Percentiles rank a stretch among this genome's conserved stretches.
Conservation (phyloP, 2,797 vertebrate genomes). For the Melopsittacus undulatus region DNA sequence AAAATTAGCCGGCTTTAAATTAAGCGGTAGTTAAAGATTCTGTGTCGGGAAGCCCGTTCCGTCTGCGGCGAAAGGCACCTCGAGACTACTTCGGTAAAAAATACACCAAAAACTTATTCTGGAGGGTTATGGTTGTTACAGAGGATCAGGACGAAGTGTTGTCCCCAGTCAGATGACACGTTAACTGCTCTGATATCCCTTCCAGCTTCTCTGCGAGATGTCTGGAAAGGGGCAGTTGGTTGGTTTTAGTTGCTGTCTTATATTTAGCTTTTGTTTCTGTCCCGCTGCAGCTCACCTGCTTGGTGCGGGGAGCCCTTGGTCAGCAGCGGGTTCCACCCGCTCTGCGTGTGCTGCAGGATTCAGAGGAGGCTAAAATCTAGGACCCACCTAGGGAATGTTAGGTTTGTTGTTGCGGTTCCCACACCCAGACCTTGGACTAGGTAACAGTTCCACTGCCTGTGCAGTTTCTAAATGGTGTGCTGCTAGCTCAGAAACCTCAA, state of each 20-base stretch:
- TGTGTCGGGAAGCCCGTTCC: neutral
- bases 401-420: neutral
- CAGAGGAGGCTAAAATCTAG: neutral
- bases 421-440: neutral
- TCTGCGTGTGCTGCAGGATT: neutral
- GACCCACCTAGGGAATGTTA: neutral
- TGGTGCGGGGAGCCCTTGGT: neutral
- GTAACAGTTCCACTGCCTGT: neutral
- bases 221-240: neutral
- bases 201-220: neutral
- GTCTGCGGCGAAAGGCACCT: neutral
- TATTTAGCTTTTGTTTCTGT: slow-evolving; percentile 53
- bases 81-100: neutral
- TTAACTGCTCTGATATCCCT: neutral
- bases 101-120: neutral
- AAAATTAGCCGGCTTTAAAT: neutral
- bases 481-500: neutral
- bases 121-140: neutral
- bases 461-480: neutral
- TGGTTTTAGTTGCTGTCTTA: slow-evolving; percentile 16
- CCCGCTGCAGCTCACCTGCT: neutral
- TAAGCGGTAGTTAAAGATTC: fast-evolving
- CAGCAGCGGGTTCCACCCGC: neutral
- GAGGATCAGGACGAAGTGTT: neutral
- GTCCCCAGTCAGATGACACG: neutral